Conservation (phyloP, 2,113 vertebrate genomes). For the Campylomormyrus tamandua region DNA sequence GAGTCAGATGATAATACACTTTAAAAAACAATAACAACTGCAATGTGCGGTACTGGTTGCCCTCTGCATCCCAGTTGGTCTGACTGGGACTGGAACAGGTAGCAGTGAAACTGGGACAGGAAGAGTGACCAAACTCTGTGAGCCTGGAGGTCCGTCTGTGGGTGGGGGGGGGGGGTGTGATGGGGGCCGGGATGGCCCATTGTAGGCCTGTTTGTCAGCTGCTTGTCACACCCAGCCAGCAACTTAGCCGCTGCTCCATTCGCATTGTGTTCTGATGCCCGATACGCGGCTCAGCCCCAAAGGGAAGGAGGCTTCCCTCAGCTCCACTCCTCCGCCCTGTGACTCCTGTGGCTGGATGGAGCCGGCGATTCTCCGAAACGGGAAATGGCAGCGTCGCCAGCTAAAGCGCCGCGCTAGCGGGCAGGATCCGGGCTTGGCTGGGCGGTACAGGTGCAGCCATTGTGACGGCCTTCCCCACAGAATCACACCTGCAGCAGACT, state of each 20-base stretch:
- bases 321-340: background rate
- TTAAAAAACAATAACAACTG: background rate
- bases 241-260: background rate
- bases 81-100: background rate
- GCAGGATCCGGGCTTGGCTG: background rate
- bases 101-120: background rate
- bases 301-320: background rate
- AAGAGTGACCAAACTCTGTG: background rate
- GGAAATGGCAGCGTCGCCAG: background rate
- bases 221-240: background rate
- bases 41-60: background rate
- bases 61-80: background rate
- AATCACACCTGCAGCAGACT: slow-evolving; percentile 58
- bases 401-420: background rate
- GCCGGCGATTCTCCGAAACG: background rate
- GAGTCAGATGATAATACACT: background rate
- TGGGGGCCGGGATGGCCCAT: background rate
- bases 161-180: background rate
- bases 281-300: background rate
- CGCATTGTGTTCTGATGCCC: background rate
- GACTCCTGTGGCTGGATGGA: background rate
- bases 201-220: background rate
- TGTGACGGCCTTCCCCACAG: slow-evolving; percentile 4
- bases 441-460: slow-evolving; percentile 47
- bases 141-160: background rate